phyloP scores from a whole-genome alignment of 2,797 vertebrate species.

The Brotula barbata region DNA sequence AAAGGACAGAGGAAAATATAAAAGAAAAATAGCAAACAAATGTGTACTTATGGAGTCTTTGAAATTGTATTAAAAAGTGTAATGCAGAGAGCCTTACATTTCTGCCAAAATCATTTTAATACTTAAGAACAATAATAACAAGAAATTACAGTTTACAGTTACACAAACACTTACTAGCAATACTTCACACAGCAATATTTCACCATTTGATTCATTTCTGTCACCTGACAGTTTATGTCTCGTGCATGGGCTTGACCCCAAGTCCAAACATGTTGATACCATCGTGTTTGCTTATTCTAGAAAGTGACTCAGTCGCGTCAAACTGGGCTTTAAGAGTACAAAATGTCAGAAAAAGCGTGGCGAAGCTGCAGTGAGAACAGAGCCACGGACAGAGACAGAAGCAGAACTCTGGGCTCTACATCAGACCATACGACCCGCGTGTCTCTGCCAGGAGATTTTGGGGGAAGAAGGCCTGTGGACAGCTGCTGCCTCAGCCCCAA shows the following conservation, averaged over 20 bases:
- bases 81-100: too few species aligned
- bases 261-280: background rate
- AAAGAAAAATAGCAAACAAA: too few species aligned
- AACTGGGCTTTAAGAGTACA: conserved; percentile 5
- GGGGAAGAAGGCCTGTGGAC: conserved; percentile 61
- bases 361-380: conserved; percentile 20
- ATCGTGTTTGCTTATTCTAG: too few species aligned
- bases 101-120: too few species aligned
- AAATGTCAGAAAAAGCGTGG: conserved; percentile 38
- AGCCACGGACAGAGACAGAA: conserved; percentile 24
- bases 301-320: conserved; percentile 1
- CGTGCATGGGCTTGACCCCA: background rate
- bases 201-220: background rate
- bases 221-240: conserved; percentile 5
- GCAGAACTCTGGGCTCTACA: conserved; percentile 63
- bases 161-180: conserved; percentile 9
- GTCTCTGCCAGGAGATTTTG: conserved; percentile 62
- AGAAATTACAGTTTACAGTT: background rate
- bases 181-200: too few species aligned
- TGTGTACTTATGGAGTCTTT: too few species aligned
- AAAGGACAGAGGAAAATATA: too few species aligned
- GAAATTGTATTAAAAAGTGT: too few species aligned
- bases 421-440: conserved; percentile 51
- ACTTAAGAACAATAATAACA: too few species aligned
- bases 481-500: conserved; percentile 70